Evolutionary conservation across 2,888 invertebrate genomes (phyloP).

Genomic region (Leucophora obtusa): DNA sequence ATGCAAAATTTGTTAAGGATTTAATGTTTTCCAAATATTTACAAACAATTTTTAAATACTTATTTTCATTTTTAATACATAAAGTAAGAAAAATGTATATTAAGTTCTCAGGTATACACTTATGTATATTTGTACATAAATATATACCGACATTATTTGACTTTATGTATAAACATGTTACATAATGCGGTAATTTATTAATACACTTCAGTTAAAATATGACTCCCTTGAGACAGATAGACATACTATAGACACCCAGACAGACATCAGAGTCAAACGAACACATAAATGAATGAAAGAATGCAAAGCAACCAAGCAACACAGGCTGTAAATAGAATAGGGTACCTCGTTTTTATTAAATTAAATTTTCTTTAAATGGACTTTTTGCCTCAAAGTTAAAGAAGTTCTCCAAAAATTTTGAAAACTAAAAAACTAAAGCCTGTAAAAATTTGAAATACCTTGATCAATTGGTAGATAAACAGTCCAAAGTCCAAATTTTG

Average conservation of each 20-base stretch:
- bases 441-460: no score
- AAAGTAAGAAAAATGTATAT: background rate
- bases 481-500: no score
- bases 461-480: no score
- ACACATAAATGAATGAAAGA: constrained; percentile 14
- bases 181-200: constrained; percentile 64
- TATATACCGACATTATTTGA: constrained; percentile 47
- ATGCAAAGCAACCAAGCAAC: constrained; percentile 20
- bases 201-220: constrained; percentile 62
- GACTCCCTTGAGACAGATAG: constrained; percentile 60
- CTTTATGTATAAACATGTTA: constrained; percentile 56
- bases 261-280: constrained; percentile 33
- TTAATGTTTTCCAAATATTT: constrained; percentile 9
- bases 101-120: background rate
- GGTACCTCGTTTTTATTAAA: no score
- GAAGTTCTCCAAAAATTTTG: no score
- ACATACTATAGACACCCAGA: constrained; percentile 49
- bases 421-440: no score
- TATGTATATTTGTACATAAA: background rate
- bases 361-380: no score
- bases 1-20: constrained; percentile 28
- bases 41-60: constrained; percentile 23
- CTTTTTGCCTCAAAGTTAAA: no score
- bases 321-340: no score
- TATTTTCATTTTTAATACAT: constrained; percentile 17